Evolutionary conservation across 2,888 invertebrate species (phyloP).

Genomic region (Loripinus fragilis): DNA sequence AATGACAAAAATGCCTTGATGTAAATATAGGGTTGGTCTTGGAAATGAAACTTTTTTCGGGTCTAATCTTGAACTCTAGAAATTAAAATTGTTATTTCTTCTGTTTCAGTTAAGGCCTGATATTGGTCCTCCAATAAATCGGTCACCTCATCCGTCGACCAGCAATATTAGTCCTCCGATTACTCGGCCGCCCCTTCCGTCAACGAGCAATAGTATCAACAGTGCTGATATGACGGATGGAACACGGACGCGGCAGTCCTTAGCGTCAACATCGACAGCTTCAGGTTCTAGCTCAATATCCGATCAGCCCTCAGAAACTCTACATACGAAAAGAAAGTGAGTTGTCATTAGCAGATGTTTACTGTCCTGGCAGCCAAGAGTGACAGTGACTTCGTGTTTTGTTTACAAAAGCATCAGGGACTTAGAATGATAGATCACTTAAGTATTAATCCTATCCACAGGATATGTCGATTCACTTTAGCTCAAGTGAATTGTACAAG

Average conservation of each 20-base stretch:
- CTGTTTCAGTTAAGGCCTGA: constrained; percentile 21
- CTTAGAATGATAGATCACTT: too few relatives aligned
- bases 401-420: too few relatives aligned
- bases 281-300: constrained; percentile 63
- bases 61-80: too few relatives aligned
- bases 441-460: too few relatives aligned
- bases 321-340: constrained; percentile 72
- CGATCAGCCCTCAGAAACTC: constrained; percentile 58
- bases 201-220: constrained; percentile 37
- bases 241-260: constrained; percentile 63
- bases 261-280: constrained; percentile 68
- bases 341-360: too few relatives aligned
- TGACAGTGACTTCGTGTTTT: too few relatives aligned
- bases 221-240: constrained; percentile 60
- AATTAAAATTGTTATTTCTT: background rate
- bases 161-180: background rate
- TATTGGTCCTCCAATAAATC: background rate
- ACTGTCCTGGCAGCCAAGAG: too few relatives aligned
- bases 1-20: too few relatives aligned
- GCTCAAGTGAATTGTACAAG: too few relatives aligned
- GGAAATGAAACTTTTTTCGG: too few relatives aligned
- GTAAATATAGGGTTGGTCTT: too few relatives aligned
- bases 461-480: too few relatives aligned
- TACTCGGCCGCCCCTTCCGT: constrained; percentile 21
- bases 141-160: constrained; percentile 29